Evolutionary conservation across 2,797 vertebrate genomes (phyloP), one percentile per base, ranked within the genome.

Genomic region (Pantherophis vulpinus): DNA sequence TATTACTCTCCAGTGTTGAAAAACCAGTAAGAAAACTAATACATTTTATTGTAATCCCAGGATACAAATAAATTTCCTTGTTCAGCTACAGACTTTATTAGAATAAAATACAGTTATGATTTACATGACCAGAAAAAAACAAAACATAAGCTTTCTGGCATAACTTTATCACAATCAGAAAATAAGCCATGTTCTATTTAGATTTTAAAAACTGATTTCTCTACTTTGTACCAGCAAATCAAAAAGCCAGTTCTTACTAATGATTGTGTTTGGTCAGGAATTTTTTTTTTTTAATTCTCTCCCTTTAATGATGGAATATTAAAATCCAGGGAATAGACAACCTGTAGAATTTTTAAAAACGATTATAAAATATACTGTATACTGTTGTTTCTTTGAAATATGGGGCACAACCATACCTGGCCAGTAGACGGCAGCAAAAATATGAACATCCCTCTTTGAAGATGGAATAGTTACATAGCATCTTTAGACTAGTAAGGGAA

Each of bases 71-170:
- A 74, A 66, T 70, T 59, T 96, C 91, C n/a, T 94, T 90, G 79
- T 96, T 94, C 89, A 7, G 86, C 74, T 23, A 91, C 89, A 87
- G 55, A 32, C 55, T 96, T 32, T 4, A 56, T 20, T 61, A 83
- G 61, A 3, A 87, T 54, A 60, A 88, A 91, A 13, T 12, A 10
- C 89, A 60, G 5, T 90, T 74, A 74, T 25, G 20, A 90, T 70
- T 70, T 70, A 4, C 47, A 70, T 29, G 14, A 88, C 13, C 25
- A 29, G 25, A 42, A 42, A 16, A 25, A 60, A 88, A 88, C n/a
- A 88, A 37, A 70, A 56, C 6, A 18, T 37, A 87, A 55, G n/a
- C 5, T 29, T 56, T 42, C 16, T 70, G n/a, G 8, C 25, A 59
- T n/a, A 47, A 91, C 20, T 42, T 58, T 74, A 70, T 92, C 59